These are phyloP conservation scores for Cuniculus paca DNA, from an alignment of 2,797 vertebrate genomes.

Conservation along the genomic window DNA sequence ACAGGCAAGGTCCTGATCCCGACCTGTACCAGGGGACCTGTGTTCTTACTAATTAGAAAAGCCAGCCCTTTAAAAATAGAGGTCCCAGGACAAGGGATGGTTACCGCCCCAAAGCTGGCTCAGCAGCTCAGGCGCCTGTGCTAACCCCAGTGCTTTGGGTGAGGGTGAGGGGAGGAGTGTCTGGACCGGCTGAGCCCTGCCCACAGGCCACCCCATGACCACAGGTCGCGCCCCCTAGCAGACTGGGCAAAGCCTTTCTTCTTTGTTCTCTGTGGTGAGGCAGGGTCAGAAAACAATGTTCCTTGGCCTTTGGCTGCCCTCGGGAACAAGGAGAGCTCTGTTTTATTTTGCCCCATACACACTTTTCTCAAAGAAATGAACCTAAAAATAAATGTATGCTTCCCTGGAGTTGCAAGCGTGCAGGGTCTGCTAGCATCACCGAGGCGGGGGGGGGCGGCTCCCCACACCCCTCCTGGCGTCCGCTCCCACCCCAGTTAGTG, in stretches of 20 bases:
- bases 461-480: background rate
- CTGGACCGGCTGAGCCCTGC: background rate
- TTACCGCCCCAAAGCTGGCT: too few species aligned
- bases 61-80: background rate
- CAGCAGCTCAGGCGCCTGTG: background rate
- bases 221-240: background rate
- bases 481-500: background rate
- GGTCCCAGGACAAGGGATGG: too few species aligned
- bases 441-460: background rate
- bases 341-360: background rate
- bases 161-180: background rate
- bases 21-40: too few species aligned
- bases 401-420: fast-evolving
- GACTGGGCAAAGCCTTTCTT: background rate
- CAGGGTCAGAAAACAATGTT: background rate
- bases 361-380: background rate
- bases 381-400: background rate
- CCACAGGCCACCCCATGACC: background rate
- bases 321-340: constrained; percentile 4
- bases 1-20: background rate
- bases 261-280: constrained; percentile 23
- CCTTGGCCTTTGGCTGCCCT: background rate
- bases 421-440: background rate
- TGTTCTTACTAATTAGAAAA: background rate
- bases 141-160: background rate